A percentile compares a stretch with the other conserved stretches of the same genome.
Evolutionary conservation across 2,113 vertebrate genomes (phyloP).

Genomic region (Hemicordylus capensis): DNA sequence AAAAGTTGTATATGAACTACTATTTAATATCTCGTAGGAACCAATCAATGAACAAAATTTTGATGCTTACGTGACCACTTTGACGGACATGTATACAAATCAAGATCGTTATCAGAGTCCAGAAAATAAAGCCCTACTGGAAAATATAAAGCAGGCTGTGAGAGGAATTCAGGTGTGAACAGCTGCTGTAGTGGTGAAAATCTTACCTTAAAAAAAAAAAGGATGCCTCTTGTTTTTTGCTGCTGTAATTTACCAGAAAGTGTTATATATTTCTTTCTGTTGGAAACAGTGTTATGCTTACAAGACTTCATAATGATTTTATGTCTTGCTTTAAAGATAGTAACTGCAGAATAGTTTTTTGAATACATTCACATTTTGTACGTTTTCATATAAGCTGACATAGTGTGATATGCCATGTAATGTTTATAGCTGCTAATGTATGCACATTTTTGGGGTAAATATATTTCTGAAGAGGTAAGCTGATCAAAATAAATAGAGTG

Average conservation of each 20-base stretch:
- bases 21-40: constrained; percentile 90
- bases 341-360: constrained; percentile 93
- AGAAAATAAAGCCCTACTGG: constrained; percentile 98
- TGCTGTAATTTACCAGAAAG: constrained; percentile 91
- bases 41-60: constrained; percentile 99
- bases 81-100: constrained; percentile 99
- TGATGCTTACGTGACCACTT: constrained; percentile 97
- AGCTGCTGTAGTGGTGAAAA: constrained; percentile 77
- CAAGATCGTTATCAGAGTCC: constrained; percentile 99
- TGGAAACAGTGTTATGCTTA: constrained; percentile 89
- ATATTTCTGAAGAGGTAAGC: constrained; percentile 97
- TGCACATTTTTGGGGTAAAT: constrained; percentile 95
- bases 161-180: constrained; percentile 98
- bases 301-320: constrained; percentile 88
- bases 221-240: constrained; percentile 86
- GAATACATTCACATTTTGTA: constrained; percentile 98
- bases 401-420: constrained; percentile 92
- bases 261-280: constrained; percentile 92
- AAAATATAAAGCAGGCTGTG: constrained; percentile 99
- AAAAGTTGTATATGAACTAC: constrained; percentile 83
- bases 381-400: constrained; percentile 98
- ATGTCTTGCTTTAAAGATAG: constrained; percentile 93
- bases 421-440: constrained; percentile 96
- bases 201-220: constrained; percentile 77
- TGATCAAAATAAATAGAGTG: constrained; percentile 84